Evolutionary conservation across 2,113 vertebrate genomes (phyloP), one percentile per base, ranked within the genome.

Genomic region (Takifugu flavidus): DNA sequence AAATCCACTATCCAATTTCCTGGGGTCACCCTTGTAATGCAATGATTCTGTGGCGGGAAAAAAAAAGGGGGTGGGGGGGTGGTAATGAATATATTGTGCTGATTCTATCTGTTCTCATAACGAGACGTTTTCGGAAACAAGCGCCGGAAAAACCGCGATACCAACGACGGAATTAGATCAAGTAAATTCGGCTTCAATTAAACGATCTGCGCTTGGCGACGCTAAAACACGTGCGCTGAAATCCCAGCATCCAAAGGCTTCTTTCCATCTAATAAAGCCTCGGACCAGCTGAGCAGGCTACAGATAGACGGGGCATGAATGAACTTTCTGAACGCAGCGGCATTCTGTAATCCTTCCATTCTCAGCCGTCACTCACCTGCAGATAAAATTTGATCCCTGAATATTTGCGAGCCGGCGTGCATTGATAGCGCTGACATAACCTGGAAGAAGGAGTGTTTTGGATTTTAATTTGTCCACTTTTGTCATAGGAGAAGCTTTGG

Each of bases 291-390:
- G 53, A 45, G 52, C 8, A 31, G 59, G 51, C 53, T 12, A 29
- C 62, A 52, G 63, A 54, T 58, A 74, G 56, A 65, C 42, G 26
- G 63, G 62, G 70, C 49, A 79, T 74, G 75, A 80, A 79, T 77
- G 51, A 82, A 84, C 79, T 82, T 59, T 65, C 72, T 77, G 77
- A 68, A 47, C 75, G 77, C 78, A 80, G 79, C 67, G 73, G 78
- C 68, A 80, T 75, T 80, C 66, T 82, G 67, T 77, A 84, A 81
- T 80, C 82, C 75, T 76, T 74, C 82, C 72, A 74, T 76, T 79
- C 72, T 50, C 72, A 59, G 49, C 74, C 72, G 82, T 82, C 84
- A 83, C 56, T 85, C 81, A 81, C 69, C 56, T 53, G 65, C 67
- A 80, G 68, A 78, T 65, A 69, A 74, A 77, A 72, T 69, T 67